phyloP scores from a whole-genome alignment of 1,140 invertebrate species.

The Pseudobourletiella spinata region DNA sequence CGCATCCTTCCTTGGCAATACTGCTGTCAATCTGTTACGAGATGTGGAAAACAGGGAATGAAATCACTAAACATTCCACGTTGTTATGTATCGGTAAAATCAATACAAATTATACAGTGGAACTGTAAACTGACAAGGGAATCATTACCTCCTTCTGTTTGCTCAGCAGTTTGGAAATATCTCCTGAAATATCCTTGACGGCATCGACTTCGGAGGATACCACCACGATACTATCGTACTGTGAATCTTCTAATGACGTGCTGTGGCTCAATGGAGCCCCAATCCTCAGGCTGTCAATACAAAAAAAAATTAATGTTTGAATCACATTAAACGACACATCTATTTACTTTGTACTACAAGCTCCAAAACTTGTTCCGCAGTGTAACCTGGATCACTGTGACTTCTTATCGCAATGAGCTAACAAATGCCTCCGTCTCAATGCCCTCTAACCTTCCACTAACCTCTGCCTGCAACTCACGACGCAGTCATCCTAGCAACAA shows the following conservation, averaged over 20 bases:
- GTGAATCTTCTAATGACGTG: conserved; percentile 35
- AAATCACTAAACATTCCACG: background rate
- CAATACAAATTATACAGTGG: background rate
- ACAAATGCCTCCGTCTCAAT: too few relatives aligned
- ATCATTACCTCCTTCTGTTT: conserved; percentile 25
- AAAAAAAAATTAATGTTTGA: too few relatives aligned
- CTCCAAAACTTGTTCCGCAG: too few relatives aligned
- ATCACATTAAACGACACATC: too few relatives aligned
- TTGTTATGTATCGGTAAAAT: background rate
- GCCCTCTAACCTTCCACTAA: too few relatives aligned
- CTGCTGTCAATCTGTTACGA: conserved; percentile 38
- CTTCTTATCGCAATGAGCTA: too few relatives aligned
- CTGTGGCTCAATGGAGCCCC: background rate
- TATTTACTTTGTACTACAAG: too few relatives aligned
- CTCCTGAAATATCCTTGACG: conserved; percentile 37
- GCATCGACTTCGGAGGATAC: conserved; percentile 39
- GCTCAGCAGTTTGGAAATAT: conserved; percentile 36
- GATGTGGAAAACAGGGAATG: background rate
- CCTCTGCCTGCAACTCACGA: too few relatives aligned
- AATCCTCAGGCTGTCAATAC: too few relatives aligned
- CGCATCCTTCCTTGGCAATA: conserved; percentile 40
- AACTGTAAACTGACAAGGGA: background rate
- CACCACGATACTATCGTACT: conserved; percentile 42
- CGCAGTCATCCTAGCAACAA: too few relatives aligned
- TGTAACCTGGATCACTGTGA: too few relatives aligned